Evolutionary conservation across 2,113 vertebrate genomes (phyloP).

Genomic region (Erpornis zantholeuca): DNA sequence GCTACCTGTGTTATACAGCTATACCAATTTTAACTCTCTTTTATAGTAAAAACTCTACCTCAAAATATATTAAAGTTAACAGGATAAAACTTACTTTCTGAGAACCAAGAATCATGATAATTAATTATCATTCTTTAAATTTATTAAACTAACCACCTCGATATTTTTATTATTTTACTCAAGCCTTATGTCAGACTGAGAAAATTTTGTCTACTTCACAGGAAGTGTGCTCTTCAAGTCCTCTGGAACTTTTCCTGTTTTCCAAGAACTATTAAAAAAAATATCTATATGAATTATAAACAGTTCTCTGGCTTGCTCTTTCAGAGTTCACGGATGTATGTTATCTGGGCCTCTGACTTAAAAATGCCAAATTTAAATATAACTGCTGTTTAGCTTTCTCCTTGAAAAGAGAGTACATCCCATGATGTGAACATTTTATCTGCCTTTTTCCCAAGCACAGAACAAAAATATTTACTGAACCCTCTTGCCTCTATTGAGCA

Average conservation of each 20-base stretch:
- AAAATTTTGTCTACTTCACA: neutral
- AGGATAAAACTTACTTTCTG: neutral
- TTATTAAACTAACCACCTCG: neutral
- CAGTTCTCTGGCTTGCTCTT: neutral
- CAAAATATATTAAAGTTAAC: neutral
- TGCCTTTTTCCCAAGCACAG: constrained; percentile 13
- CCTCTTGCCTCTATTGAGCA: neutral
- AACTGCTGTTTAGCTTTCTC: neutral
- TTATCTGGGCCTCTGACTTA: neutral
- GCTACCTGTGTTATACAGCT: neutral
- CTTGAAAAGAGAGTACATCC: neutral
- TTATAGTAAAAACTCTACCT: neutral
- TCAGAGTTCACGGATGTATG: neutral
- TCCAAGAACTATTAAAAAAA: neutral
- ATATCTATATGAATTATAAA: neutral
- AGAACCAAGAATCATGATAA: neutral
- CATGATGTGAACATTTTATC: neutral
- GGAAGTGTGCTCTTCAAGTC: neutral
- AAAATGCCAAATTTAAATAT: neutral
- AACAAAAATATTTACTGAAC: constrained; percentile 28
- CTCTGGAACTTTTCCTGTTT: neutral
- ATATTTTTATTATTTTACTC: neutral
- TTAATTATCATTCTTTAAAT: neutral
- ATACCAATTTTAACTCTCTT: neutral
- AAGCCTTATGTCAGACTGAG: neutral